Conservation (phyloP, 1,140 invertebrate species). For the Lutraria rhynchaena region DNA sequence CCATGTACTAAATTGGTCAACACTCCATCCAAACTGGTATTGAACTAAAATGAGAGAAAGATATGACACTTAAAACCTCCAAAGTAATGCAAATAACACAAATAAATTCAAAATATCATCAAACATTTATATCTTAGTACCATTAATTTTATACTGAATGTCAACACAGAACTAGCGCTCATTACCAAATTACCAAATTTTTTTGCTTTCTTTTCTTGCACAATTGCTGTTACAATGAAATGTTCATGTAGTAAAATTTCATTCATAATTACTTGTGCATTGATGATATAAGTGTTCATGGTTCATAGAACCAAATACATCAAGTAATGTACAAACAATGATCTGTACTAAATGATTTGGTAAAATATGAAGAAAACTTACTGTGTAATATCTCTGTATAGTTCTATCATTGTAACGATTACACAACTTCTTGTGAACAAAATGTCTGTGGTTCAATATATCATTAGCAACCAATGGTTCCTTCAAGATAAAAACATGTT, state of each 20-base stretch:
- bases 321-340: too few species aligned
- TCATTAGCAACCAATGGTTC: slow-evolving; percentile 94
- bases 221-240: too few species aligned
- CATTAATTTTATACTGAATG: neutral
- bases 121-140: neutral
- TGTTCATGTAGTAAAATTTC: too few species aligned
- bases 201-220: too few species aligned
- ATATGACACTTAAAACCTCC: neutral
- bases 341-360: too few species aligned
- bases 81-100: neutral
- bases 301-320: too few species aligned
- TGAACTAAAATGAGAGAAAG: slow-evolving; percentile 85
- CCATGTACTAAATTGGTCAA: slow-evolving; percentile 93
- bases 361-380: too few species aligned
- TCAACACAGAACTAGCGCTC: too few species aligned
- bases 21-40: slow-evolving; percentile 88
- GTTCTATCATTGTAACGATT: slow-evolving; percentile 84
- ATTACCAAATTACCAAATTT: too few species aligned
- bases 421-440: slow-evolving; percentile 92
- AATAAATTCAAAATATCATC: neutral
- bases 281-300: too few species aligned
- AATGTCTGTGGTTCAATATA: slow-evolving; percentile 90
- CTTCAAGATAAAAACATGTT: slow-evolving; percentile 64
- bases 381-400: slow-evolving; percentile 83
- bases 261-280: too few species aligned